Base-by-base conservation (phyloP, 2,797 vertebrate species). In the Etheostoma nigrum region DNA sequence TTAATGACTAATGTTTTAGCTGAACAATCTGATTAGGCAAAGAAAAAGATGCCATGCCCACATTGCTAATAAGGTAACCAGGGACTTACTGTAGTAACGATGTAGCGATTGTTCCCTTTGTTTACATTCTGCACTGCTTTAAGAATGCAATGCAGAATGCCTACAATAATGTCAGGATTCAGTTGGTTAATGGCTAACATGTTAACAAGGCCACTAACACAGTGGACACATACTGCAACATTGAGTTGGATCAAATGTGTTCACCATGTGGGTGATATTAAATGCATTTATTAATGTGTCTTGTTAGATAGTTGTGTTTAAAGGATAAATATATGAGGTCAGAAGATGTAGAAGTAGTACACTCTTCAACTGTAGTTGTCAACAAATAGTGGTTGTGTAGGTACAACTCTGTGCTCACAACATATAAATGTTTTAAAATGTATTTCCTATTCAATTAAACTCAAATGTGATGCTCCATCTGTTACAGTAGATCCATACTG, bases 401-500 rank as follows among this genome's bases (percentile, higher is more conserved):
- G 15, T 27, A 48, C 12, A 44, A 18, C 36, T 63, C 16, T 33
- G 15, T 49, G 14, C 54, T 36, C 40, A 63, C 25, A 25, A 18
- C 5, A 54, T 42, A 52, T 66, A 16, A 23, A 18, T 13, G n/a
- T 19, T 49, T 27, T 59, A 64, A 11, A 36, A 33, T 36, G 19
- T 7, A 21, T 74, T 63, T 62, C 40, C 27, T 53, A n/a, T 72
- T 72, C 15, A 18, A 83, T 65, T 63, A 12, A 54, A 48, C 40
- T 3, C 2, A 68, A 27, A 42, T 30, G 21, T 58, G 62, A 71
- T 60, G 48, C 21, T 58, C 21, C 18, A 25, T 70, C 53, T 70
- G 23, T 23, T 63, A 33, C 54, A 23, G 55, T 11, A 6, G 49
- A 81, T 76, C 64, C 64, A 78, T 67, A 69, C 57, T 27, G 15